Evolutionary conservation across 1,140 invertebrate genomes (phyloP).

Genomic region (Drosophila aff.): DNA sequence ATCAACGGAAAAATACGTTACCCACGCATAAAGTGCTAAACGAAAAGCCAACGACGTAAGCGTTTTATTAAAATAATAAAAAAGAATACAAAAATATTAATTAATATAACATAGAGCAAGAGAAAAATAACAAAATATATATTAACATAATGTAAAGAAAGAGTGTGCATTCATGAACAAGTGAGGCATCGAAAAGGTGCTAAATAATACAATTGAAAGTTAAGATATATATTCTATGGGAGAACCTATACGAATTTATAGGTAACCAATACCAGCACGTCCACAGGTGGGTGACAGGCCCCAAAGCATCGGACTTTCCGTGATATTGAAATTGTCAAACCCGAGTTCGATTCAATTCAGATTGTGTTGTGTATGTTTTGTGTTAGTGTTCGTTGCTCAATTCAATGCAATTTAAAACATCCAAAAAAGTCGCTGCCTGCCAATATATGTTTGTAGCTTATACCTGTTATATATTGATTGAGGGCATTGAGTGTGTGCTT

Average conservation of each 20-base stretch:
- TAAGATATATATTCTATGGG: conserved; percentile 18
- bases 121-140: neutral
- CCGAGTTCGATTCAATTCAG: conserved; percentile 33
- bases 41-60: conserved; percentile 62
- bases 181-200: conserved; percentile 52
- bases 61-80: conserved; percentile 18
- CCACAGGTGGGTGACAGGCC: conserved; percentile 66
- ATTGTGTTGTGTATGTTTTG: conserved; percentile 18
- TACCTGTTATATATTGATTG: conserved; percentile 9
- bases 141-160: neutral
- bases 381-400: conserved; percentile 34
- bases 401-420: conserved; percentile 33
- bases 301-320: conserved; percentile 7
- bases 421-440: conserved; percentile 22
- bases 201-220: conserved; percentile 36
- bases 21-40: conserved; percentile 15
- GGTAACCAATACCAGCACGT: conserved; percentile 12
- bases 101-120: neutral
- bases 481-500: neutral
- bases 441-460: conserved; percentile 18
- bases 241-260: conserved; percentile 12
- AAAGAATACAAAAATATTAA: neutral
- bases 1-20: neutral
- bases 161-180: conserved; percentile 2
- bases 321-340: conserved; percentile 57